Evolutionary conservation across 2,888 invertebrate genomes (phyloP).

Genomic region (Oeneis ivallda): DNA sequence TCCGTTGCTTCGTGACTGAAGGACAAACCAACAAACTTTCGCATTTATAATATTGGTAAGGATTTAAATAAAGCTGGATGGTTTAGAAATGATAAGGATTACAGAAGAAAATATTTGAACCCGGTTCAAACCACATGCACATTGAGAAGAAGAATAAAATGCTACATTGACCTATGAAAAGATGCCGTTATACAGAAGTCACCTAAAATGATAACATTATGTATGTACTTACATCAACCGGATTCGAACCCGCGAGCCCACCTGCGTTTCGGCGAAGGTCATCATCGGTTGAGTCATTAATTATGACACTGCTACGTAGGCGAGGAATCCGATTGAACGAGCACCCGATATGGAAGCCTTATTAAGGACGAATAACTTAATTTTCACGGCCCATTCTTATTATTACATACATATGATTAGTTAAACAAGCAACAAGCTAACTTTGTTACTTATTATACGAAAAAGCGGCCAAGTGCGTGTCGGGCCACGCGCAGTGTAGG

Average conservation of each 20-base stretch:
- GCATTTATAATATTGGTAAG: too few species aligned
- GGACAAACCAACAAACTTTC: too few species aligned
- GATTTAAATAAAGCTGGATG: too few species aligned
- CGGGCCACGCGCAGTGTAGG: too few species aligned
- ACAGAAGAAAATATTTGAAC: too few species aligned
- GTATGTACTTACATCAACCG: constrained; percentile 12
- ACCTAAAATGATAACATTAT: neutral
- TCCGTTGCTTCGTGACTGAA: too few species aligned
- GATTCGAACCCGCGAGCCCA: constrained; percentile 25
- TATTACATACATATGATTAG: constrained; percentile 4
- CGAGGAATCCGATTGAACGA: constrained; percentile 34
- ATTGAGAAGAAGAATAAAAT: too few species aligned
- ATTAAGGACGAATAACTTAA: constrained; percentile 30
- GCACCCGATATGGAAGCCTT: constrained; percentile 31
- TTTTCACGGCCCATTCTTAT: constrained; percentile 28
- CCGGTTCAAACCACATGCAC: too few species aligned
- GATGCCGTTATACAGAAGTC: neutral
- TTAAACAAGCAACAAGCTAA: neutral
- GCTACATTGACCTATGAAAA: too few species aligned
- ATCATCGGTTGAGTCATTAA: constrained; percentile 32
- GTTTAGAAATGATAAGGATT: too few species aligned
- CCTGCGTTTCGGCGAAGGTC: constrained; percentile 29
- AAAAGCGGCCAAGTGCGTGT: too few species aligned
- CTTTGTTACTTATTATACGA: too few species aligned
- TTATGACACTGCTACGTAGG: constrained; percentile 34